Evolutionary conservation across 1,140 invertebrate genomes (phyloP).

Genomic region (Leptonema lineaticorne): DNA sequence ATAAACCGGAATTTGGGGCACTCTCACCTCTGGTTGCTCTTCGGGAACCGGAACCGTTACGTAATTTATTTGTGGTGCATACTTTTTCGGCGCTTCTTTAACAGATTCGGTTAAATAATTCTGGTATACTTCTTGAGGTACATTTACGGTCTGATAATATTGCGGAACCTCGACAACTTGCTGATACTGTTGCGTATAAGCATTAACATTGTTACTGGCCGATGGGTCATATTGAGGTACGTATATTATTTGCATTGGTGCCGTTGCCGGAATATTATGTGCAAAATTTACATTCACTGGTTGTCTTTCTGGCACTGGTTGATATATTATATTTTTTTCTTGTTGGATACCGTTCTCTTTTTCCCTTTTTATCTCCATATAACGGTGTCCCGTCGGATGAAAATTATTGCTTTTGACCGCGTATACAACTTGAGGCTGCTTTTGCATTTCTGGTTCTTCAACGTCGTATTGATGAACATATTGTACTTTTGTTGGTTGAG

Average conservation of each 20-base stretch:
- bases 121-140: background rate
- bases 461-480: constrained; percentile 37
- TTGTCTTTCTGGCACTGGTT: background rate
- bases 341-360: constrained; percentile 1
- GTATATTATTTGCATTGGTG: constrained; percentile 31
- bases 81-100: constrained; percentile 2
- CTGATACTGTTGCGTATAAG: constrained; percentile 30
- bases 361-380: constrained; percentile 24
- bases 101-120: background rate
- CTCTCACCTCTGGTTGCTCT: background rate
- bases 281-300: background rate
- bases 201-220: constrained; percentile 22
- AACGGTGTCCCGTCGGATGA: constrained; percentile 17
- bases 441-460: constrained; percentile 29
- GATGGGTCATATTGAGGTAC: constrained; percentile 34
- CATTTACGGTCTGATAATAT: constrained; percentile 30
- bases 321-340: constrained; percentile 11
- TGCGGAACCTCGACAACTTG: constrained; percentile 15
- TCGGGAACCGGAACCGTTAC: constrained; percentile 5
- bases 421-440: constrained; percentile 15
- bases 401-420: constrained; percentile 14
- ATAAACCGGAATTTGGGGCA: constrained; percentile 8
- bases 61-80: constrained; percentile 11
- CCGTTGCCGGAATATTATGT: background rate
- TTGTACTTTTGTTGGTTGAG: constrained; percentile 8